A percentile compares a stretch with the other conserved stretches of the same genome.
phyloP scores from a whole-genome alignment of 2,888 invertebrate species.

The Thalpophila matura region DNA sequence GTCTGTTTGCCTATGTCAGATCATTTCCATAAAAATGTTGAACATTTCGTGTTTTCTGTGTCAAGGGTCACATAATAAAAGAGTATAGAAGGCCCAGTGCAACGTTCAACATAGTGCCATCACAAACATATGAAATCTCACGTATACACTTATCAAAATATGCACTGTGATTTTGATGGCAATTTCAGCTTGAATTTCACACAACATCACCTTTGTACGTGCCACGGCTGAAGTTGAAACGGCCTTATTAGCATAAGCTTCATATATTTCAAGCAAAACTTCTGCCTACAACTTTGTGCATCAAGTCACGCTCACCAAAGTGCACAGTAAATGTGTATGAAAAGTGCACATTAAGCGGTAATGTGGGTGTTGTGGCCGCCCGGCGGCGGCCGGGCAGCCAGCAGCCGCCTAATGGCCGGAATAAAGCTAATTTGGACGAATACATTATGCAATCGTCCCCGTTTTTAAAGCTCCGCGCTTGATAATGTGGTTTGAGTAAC shows the following conservation, averaged over 20 bases:
- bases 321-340: conserved; percentile 47
- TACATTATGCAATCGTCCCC: conserved; percentile 45
- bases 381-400: conserved; percentile 41
- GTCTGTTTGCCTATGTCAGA: conserved; percentile 5
- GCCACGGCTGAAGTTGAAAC: no score
- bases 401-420: conserved; percentile 28
- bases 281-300: not conserved
- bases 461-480: conserved; percentile 37
- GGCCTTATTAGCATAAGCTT: not conserved
- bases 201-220: no score
- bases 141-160: no score
- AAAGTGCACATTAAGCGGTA: conserved; percentile 52
- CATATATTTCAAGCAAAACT: not conserved
- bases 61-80: not conserved
- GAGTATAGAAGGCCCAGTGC: not conserved
- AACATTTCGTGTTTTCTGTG: conserved; percentile 17
- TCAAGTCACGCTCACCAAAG: conserved; percentile 16
- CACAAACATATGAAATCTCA: not conserved
- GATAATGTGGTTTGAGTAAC: conserved; percentile 21
- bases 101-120: not conserved
- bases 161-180: no score
- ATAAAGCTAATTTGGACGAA: conserved; percentile 41
- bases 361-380: conserved; percentile 33
- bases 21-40: conserved; percentile 21
- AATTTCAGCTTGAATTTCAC: no score